Conservation (phyloP, 2,113 vertebrate genomes). For the Eubucco bourcierii region DNA sequence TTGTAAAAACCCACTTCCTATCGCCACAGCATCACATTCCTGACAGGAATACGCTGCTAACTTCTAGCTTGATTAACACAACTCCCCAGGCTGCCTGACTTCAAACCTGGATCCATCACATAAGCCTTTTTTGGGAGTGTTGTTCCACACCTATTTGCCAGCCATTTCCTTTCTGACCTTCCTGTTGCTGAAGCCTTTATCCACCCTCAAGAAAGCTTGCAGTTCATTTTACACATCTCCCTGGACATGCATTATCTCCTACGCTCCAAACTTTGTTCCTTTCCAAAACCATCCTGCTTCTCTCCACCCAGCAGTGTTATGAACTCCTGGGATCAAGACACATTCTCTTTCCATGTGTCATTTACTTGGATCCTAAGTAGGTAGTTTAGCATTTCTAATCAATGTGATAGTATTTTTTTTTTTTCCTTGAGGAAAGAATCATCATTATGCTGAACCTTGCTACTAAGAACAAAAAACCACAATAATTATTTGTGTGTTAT, state of each 20-base stretch:
- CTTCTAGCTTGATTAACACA: background rate
- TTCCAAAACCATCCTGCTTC: background rate
- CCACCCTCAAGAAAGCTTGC: background rate
- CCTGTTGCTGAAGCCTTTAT: constrained; percentile 20
- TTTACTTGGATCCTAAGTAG: background rate
- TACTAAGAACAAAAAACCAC: background rate
- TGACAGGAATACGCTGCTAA: background rate
- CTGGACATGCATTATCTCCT: background rate
- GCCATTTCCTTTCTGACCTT: constrained; percentile 33
- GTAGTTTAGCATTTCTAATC: background rate
- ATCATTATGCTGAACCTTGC: background rate
- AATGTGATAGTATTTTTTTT: background rate
- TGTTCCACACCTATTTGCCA: constrained; percentile 26
- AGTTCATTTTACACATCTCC: background rate
- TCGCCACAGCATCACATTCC: background rate
- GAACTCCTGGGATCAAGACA: background rate
- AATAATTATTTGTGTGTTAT: background rate
- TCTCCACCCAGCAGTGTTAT: constrained; percentile 13
- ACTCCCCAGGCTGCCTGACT: background rate
- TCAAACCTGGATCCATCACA: background rate
- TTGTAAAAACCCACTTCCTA: background rate
- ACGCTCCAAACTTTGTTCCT: background rate
- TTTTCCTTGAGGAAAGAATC: background rate
- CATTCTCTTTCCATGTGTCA: background rate
- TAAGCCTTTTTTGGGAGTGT: background rate